A percentile compares a stretch with the other conserved stretches of the same genome.
These are phyloP conservation scores for Pachypeltis micranthus DNA, from an alignment of 1,140 invertebrate genomes.

Conservation along the genomic window DNA sequence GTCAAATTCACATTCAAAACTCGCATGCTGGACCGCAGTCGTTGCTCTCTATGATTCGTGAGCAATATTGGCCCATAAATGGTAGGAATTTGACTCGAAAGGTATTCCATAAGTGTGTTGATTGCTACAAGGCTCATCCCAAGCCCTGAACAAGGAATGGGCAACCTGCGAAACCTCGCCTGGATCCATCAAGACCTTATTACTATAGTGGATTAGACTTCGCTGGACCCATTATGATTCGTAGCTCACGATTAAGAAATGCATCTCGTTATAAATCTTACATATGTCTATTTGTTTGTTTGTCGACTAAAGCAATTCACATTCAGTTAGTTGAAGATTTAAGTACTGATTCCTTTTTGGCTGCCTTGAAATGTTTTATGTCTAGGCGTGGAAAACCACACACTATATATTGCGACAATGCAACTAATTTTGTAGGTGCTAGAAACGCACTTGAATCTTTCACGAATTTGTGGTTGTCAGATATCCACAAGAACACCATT, in stretches of 20 bases:
- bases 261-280: slow-evolving; percentile 12
- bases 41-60: slow-evolving; percentile 10
- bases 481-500: not conserved
- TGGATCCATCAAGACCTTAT: slow-evolving; percentile 19
- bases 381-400: slow-evolving; percentile 18
- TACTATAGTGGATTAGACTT: slow-evolving; percentile 24
- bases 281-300: slow-evolving; percentile 28
- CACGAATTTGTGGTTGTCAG: not conserved
- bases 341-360: slow-evolving; percentile 26
- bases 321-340: slow-evolving; percentile 28
- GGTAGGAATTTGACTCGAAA: slow-evolving; percentile 9
- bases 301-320: slow-evolving; percentile 28
- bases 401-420: slow-evolving; percentile 21
- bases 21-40: slow-evolving; percentile 30
- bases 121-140: slow-evolving; percentile 16
- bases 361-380: slow-evolving; percentile 28
- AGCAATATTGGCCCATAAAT: slow-evolving; percentile 17
- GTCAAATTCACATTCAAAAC: slow-evolving; percentile 28
- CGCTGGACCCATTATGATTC: slow-evolving; percentile 22
- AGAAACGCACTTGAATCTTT: not conserved
- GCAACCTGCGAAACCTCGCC: slow-evolving; percentile 19
- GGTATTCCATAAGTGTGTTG: slow-evolving; percentile 15
- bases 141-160: slow-evolving; percentile 20
- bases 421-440: slow-evolving; percentile 23
- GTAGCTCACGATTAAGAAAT: not conserved